Evolutionary conservation across 53 echinoderm and acorn worm genomes (phyloP).

Genomic region (Arbacia lixula): DNA sequence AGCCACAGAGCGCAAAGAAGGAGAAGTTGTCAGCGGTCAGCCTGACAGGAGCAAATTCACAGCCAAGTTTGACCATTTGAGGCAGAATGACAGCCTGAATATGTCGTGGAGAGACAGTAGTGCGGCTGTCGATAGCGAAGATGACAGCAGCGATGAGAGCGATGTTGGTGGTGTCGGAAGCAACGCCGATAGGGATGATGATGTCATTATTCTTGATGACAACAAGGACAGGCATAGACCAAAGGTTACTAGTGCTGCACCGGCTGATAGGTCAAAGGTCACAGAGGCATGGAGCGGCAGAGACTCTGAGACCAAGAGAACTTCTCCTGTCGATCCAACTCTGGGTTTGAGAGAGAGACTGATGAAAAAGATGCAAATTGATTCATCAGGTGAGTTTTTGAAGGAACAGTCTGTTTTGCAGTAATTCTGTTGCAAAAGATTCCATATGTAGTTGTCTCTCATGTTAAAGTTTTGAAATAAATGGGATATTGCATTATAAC

Average conservation of each 20-base stretch:
- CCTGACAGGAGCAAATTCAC: background rate
- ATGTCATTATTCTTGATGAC: slow-evolving; percentile 42
- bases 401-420: no score
- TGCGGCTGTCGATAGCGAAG: background rate
- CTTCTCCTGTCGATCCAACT: slow-evolving; percentile 26
- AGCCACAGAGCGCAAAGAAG: no score
- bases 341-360: slow-evolving; percentile 44
- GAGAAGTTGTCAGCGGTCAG: slow-evolving; percentile 2
- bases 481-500: no score
- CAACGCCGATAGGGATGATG: slow-evolving; percentile 49
- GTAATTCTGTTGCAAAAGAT: no score
- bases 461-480: no score
- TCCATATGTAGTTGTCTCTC: no score
- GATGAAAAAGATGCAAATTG: slow-evolving; percentile 42
- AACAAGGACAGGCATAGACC: no score
- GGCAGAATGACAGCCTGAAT: slow-evolving; percentile 12
- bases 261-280: background rate
- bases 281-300: background rate
- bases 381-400: background rate
- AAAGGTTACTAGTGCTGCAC: background rate
- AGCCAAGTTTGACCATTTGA: slow-evolving; percentile 13
- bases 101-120: slow-evolving; percentile 25
- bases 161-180: slow-evolving; percentile 16
- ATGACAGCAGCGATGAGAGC: background rate
- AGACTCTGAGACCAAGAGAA: background rate